Conservation (phyloP, 1,140 invertebrate species). For the Kradibia gibbosae region DNA sequence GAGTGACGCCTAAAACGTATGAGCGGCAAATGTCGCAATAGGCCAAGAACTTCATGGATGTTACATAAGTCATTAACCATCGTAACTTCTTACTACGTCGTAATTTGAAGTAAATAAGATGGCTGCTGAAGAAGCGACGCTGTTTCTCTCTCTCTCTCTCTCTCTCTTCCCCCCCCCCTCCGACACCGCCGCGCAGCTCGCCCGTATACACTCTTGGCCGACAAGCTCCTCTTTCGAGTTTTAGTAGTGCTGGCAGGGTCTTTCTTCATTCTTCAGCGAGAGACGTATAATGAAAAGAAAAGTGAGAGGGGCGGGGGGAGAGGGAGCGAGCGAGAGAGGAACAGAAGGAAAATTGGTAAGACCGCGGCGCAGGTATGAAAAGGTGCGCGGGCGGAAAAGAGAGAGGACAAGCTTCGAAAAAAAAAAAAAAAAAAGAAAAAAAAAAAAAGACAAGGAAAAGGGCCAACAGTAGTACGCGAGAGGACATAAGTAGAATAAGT, state of each 20-base stretch:
- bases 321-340: neutral
- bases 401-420: neutral
- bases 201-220: too few relatives aligned
- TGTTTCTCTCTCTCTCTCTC: neutral
- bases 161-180: too few relatives aligned
- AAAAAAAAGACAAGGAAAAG: constrained; percentile 20
- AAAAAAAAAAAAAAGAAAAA: constrained; percentile 17
- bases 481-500: neutral
- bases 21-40: neutral
- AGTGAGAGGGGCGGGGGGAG: neutral
- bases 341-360: constrained; percentile 13
- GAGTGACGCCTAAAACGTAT: too few relatives aligned
- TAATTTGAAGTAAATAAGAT: constrained; percentile 3
- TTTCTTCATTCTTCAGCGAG: neutral
- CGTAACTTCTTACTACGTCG: neutral
- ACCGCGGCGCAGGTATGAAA: constrained; percentile 3
- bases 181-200: too few relatives aligned
- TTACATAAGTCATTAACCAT: neutral
- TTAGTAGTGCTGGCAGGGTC: neutral
- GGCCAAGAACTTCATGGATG: neutral
- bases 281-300: neutral
- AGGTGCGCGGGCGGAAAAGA: neutral
- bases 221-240: neutral
- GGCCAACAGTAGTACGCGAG: neutral
- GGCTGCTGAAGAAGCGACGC: neutral